A percentile compares a stretch with the other conserved stretches of the same genome.
These are phyloP conservation scores for Lasaia peninsularis DNA, from an alignment of 1,140 invertebrate genomes.

Conservation along the genomic window DNA sequence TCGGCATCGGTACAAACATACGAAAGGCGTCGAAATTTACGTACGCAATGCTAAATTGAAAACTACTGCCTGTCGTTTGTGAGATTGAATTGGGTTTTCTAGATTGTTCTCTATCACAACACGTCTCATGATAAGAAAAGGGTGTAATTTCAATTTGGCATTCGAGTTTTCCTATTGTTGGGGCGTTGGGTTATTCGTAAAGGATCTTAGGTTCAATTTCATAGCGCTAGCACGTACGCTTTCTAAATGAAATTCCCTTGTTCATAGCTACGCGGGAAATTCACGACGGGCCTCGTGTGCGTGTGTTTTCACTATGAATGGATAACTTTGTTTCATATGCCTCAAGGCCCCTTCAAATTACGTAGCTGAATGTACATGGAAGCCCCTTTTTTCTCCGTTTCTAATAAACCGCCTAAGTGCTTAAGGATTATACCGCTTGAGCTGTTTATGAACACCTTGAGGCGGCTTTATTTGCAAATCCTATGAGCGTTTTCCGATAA, in stretches of 20 bases:
- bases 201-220: conserved; percentile 39
- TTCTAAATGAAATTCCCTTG: conserved; percentile 54
- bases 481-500: conserved; percentile 7
- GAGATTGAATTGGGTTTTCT: conserved; percentile 43
- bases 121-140: conserved; percentile 36
- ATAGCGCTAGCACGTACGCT: conserved; percentile 52
- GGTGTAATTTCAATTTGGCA: conserved; percentile 57
- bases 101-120: conserved; percentile 49
- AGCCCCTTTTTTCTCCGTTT: neutral
- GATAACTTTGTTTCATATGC: neutral
- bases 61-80: conserved; percentile 20
- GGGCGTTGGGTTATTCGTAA: conserved; percentile 18
- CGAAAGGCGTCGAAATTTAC: conserved; percentile 20
- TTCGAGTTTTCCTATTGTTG: conserved; percentile 46
- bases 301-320: conserved; percentile 14
- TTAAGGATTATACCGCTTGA: conserved; percentile 2
- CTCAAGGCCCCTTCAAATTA: conserved; percentile 1
- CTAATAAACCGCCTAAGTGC: conserved; percentile 3
- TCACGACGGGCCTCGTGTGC: conserved; percentile 15
- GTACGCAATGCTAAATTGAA: conserved; percentile 34
- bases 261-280: conserved; percentile 17
- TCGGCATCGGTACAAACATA: conserved; percentile 18
- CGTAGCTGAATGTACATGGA: neutral
- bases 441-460: conserved; percentile 11
- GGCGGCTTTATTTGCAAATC: neutral